Conservation (phyloP, 2,797 vertebrate species). For the Spinus pinus region DNA sequence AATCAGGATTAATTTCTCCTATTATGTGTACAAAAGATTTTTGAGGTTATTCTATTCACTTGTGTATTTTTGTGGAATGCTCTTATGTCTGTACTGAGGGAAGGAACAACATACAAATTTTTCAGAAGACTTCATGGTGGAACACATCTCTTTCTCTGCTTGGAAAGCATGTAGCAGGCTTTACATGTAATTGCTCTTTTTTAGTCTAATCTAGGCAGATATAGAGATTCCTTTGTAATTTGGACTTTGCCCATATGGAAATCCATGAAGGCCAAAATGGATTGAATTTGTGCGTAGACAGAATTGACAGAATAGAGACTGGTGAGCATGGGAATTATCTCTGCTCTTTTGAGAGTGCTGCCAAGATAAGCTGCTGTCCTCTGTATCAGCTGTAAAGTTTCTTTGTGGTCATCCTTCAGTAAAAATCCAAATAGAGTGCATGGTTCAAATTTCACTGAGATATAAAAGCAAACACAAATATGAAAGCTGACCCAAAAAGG, state of each 20-base stretch:
- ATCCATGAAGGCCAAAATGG: neutral
- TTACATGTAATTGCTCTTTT: neutral
- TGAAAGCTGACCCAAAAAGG: conserved; percentile 1
- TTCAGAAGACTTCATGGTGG: neutral
- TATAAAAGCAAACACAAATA: conserved; percentile 28
- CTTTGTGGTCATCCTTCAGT: conserved; percentile 44
- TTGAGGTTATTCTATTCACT: neutral
- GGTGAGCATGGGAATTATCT: conserved; percentile 8
- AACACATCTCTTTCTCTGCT: neutral
- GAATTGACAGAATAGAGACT: neutral
- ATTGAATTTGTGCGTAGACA: neutral
- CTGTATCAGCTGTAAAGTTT: conserved; percentile 47
- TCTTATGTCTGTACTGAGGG: fast-evolving
- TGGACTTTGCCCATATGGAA: neutral
- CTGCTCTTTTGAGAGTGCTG: neutral
- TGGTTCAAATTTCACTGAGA: conserved; percentile 24
- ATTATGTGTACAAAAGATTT: neutral
- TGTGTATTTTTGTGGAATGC: neutral
- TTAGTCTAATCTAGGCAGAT: neutral
- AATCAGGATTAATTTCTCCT: neutral
- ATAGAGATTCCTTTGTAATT: neutral
- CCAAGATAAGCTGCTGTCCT: conserved; percentile 58
- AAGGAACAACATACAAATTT: neutral
- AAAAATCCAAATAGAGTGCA: neutral
- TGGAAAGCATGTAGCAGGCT: neutral